These are phyloP conservation scores for Rhyzopertha dominica DNA, from an alignment of 1,140 invertebrate species.

Conservation along the genomic window DNA sequence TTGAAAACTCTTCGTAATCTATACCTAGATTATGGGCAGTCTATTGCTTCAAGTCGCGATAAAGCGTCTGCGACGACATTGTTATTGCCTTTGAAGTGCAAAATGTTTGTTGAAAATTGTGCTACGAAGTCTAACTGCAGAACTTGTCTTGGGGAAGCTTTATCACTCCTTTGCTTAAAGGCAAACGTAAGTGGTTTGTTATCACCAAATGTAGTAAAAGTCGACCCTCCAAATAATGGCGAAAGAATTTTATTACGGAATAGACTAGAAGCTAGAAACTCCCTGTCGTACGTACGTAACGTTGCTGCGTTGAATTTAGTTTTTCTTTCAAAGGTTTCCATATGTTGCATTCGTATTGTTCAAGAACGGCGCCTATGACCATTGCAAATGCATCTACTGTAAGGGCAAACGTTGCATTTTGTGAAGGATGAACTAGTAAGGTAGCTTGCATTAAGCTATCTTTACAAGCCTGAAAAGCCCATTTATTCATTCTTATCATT, in stretches of 20 bases:
- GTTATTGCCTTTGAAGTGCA: constrained; percentile 33
- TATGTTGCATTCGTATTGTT: constrained; percentile 24
- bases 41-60: constrained; percentile 24
- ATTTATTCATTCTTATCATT: constrained; percentile 28
- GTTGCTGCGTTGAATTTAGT: constrained; percentile 31
- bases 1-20: neutral
- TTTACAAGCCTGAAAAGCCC: too few species aligned
- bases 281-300: constrained; percentile 45
- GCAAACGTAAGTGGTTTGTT: constrained; percentile 26
- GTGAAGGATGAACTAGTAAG: constrained; percentile 29
- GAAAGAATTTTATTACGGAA: constrained; percentile 28
- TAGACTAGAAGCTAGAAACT: constrained; percentile 48
- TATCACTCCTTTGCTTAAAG: constrained; percentile 17
- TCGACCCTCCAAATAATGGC: constrained; percentile 28
- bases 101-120: constrained; percentile 38
- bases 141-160: constrained; percentile 27
- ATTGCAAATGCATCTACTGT: constrained; percentile 32
- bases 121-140: constrained; percentile 33
- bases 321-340: constrained; percentile 27
- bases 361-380: constrained; percentile 29
- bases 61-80: constrained; percentile 35
- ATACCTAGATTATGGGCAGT: constrained; percentile 22
- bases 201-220: constrained; percentile 22
- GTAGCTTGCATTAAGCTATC: constrained; percentile 25
- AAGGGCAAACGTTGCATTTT: constrained; percentile 22